Conservation (phyloP, 2,797 vertebrate genomes). For the Knipowitschia caucasica region DNA sequence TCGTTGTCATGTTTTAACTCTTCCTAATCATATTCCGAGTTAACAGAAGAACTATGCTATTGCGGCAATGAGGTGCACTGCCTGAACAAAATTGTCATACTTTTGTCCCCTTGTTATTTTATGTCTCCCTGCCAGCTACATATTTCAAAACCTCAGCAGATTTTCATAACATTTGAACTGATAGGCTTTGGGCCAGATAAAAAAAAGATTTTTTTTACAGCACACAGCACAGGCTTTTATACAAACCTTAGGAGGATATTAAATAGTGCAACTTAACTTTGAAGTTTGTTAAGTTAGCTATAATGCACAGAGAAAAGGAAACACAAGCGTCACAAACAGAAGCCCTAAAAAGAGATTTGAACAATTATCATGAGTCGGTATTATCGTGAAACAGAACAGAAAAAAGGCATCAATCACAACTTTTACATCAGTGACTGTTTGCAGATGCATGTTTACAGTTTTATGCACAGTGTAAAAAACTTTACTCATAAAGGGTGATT, state of each 20-base stretch:
- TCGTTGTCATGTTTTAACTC: slow-evolving; percentile 30
- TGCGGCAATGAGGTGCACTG: slow-evolving; percentile 20
- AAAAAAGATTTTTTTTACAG: slow-evolving; percentile 13
- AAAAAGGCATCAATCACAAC: no score
- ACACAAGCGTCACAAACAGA: neutral
- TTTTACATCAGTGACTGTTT: no score
- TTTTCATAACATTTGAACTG: slow-evolving; percentile 17
- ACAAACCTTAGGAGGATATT: slow-evolving; percentile 6
- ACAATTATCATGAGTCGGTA: no score
- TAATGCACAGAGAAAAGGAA: neutral
- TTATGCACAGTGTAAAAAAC: no score
- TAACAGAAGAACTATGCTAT: slow-evolving; percentile 11
- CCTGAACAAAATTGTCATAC: slow-evolving; percentile 15
- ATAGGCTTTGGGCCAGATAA: slow-evolving; percentile 19
- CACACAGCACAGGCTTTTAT: slow-evolving; percentile 1
- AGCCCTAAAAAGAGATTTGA: no score
- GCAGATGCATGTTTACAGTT: no score
- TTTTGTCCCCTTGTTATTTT: slow-evolving; percentile 13
- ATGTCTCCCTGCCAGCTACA: slow-evolving; percentile 12
- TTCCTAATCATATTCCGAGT: slow-evolving; percentile 33
- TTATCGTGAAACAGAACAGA: no score
- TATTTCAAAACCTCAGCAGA: slow-evolving; percentile 27
- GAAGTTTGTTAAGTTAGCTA: slow-evolving; percentile 1
- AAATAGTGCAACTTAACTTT: slow-evolving; percentile 1
- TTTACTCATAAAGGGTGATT: neutral